Evolutionary conservation across 2,888 invertebrate species (phyloP).

Genomic region (Diachrysia chrysitis): DNA sequence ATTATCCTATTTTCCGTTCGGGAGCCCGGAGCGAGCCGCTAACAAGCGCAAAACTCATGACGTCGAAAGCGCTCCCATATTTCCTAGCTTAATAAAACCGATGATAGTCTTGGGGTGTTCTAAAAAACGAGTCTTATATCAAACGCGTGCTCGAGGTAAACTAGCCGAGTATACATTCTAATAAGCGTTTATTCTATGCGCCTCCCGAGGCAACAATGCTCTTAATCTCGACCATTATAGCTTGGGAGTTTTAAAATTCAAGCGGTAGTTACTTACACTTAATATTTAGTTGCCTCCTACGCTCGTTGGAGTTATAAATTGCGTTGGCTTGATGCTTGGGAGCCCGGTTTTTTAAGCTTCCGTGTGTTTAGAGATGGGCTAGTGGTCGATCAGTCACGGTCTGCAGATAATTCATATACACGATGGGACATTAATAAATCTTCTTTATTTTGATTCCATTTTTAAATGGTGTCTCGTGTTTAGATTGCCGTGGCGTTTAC

Average conservation of each 20-base stretch:
- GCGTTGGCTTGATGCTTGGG: constrained; percentile 69
- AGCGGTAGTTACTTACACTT: constrained; percentile 81
- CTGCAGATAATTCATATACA: constrained; percentile 74
- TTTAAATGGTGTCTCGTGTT: constrained; percentile 67
- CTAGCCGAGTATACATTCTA: constrained; percentile 81
- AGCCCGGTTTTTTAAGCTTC: constrained; percentile 65
- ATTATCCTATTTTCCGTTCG: constrained; percentile 82
- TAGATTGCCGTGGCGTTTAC: constrained; percentile 68
- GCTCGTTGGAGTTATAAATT: constrained; percentile 80
- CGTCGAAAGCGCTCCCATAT: constrained; percentile 79
- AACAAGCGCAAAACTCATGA: constrained; percentile 74
- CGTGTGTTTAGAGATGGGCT: constrained; percentile 74
- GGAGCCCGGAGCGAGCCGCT: constrained; percentile 73
- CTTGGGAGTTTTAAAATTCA: constrained; percentile 80
- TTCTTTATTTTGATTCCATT: constrained; percentile 67
- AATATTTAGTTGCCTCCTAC: constrained; percentile 86
- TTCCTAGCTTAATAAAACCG: constrained; percentile 81
- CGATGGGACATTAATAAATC: constrained; percentile 73
- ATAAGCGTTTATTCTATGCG: constrained; percentile 80
- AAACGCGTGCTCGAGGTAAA: constrained; percentile 69
- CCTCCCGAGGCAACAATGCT: constrained; percentile 84
- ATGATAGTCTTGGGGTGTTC: constrained; percentile 78
- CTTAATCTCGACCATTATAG: constrained; percentile 86
- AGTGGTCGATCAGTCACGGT: constrained; percentile 79
- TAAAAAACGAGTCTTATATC: constrained; percentile 79